These are phyloP conservation scores for Rafetus swinhoei DNA, from an alignment of 2,113 vertebrate genomes.

Conservation along the genomic window DNA sequence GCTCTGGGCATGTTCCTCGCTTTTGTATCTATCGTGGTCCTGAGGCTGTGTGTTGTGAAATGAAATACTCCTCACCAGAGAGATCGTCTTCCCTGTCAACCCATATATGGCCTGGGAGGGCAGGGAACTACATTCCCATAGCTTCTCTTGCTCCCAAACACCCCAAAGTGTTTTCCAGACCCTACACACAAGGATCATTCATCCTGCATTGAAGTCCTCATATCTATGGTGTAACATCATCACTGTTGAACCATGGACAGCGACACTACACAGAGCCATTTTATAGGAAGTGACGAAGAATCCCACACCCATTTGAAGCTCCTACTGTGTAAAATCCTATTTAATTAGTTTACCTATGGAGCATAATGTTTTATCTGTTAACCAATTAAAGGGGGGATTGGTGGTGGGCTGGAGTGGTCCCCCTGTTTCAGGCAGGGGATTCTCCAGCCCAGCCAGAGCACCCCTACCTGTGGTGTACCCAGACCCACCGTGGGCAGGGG, in stretches of 20 bases:
- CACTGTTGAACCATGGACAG: neutral
- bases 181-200: neutral
- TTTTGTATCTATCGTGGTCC: neutral
- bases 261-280: neutral
- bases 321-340: neutral
- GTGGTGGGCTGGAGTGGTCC: too few relatives aligned
- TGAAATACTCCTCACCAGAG: neutral
- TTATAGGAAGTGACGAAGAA: slow-evolving; percentile 1
- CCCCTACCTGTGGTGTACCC: too few relatives aligned
- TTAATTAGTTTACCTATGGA: too few relatives aligned
- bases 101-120: neutral
- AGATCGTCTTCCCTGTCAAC: neutral
- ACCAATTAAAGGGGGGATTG: too few relatives aligned
- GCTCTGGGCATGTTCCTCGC: neutral
- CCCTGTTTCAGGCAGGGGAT: too few relatives aligned
- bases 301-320: rapidly evolving
- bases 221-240: neutral
- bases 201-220: neutral
- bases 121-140: neutral
- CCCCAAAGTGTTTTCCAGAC: neutral
- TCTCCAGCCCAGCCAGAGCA: too few relatives aligned
- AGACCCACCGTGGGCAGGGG: too few relatives aligned
- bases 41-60: neutral
- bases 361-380: too few relatives aligned
- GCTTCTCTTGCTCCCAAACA: neutral